phyloP scores from a whole-genome alignment of 1,140 invertebrate species.

The Drosophila mayri region DNA sequence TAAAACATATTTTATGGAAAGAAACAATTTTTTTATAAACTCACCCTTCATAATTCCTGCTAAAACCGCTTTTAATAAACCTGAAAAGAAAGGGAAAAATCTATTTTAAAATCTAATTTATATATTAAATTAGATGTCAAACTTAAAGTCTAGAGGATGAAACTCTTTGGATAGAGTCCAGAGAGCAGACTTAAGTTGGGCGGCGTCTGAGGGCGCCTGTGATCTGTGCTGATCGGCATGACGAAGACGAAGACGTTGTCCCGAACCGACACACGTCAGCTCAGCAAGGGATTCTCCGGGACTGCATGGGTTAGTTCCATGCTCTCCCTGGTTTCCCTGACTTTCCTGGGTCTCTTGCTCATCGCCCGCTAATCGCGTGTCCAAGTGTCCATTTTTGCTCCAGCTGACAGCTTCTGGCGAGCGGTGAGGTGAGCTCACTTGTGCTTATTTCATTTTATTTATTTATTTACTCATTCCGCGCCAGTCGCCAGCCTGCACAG shows the following conservation, averaged over 20 bases:
- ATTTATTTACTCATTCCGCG: slow-evolving; percentile 46
- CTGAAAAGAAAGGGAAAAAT: background rate
- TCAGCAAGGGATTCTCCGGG: slow-evolving; percentile 33
- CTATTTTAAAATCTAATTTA: background rate
- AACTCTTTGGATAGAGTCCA: background rate
- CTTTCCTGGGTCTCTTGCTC: slow-evolving; percentile 26
- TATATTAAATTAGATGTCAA: background rate
- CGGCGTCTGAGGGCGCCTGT: slow-evolving; percentile 59
- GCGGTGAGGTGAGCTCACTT: slow-evolving; percentile 20
- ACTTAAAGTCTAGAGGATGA: background rate
- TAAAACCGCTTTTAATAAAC: too few species aligned
- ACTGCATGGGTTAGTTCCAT: slow-evolving; percentile 4
- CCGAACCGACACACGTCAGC: slow-evolving; percentile 59
- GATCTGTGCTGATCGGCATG: slow-evolving; percentile 65
- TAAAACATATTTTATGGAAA: background rate
- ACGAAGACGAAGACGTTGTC: slow-evolving; percentile 64
- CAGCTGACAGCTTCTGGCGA: slow-evolving; percentile 59
- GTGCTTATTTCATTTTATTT: slow-evolving; percentile 45
- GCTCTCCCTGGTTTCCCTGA: slow-evolving; percentile 19
- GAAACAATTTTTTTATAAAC: background rate
- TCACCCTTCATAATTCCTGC: background rate
- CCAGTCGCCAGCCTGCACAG: slow-evolving; percentile 2
- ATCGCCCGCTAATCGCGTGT: slow-evolving; percentile 32
- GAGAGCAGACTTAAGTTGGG: slow-evolving; percentile 1
- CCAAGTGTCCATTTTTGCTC: slow-evolving; percentile 29